These are phyloP conservation scores for Baronia brevicornis DNA, from an alignment of 2,888 invertebrate genomes.

Conservation along the genomic window DNA sequence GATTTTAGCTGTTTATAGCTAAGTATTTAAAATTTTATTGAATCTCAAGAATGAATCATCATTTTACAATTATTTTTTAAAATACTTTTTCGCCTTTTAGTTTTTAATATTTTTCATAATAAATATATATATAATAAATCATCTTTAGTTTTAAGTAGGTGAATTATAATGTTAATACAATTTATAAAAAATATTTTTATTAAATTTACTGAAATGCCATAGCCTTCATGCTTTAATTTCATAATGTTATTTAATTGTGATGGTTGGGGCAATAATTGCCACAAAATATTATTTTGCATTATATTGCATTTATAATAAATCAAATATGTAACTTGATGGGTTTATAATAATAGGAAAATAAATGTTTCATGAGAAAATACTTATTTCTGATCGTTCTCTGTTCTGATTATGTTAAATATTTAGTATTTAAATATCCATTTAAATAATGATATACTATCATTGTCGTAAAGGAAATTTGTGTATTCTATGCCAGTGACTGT, in stretches of 20 bases:
- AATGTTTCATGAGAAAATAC: conserved; percentile 7
- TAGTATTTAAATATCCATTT: background rate
- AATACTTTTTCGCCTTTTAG: conserved; percentile 3
- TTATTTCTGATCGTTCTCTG: conserved; percentile 10
- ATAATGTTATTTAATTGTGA: too few species aligned
- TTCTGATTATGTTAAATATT: background rate
- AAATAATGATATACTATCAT: background rate
- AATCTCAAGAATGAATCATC: too few species aligned
- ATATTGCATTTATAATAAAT: conserved; percentile 1
- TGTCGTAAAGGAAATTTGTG: background rate
- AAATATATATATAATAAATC: too few species aligned
- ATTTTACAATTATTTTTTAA: conserved; percentile 16
- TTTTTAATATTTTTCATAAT: conserved; percentile 1
- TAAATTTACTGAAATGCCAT: background rate
- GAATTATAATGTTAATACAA: conserved; percentile 3
- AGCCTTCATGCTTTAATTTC: conserved; percentile 2
- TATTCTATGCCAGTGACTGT: background rate
- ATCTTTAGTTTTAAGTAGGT: conserved; percentile 12
- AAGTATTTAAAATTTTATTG: too few species aligned
- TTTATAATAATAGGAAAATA: background rate
- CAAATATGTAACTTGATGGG: too few species aligned
- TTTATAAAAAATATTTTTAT: conserved; percentile 1
- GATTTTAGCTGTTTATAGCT: conserved; percentile 2
- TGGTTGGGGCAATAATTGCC: too few species aligned
- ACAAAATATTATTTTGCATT: too few species aligned